phyloP scores from a whole-genome alignment of 2,797 vertebrate genomes.

The Heliangelus exortis region DNA sequence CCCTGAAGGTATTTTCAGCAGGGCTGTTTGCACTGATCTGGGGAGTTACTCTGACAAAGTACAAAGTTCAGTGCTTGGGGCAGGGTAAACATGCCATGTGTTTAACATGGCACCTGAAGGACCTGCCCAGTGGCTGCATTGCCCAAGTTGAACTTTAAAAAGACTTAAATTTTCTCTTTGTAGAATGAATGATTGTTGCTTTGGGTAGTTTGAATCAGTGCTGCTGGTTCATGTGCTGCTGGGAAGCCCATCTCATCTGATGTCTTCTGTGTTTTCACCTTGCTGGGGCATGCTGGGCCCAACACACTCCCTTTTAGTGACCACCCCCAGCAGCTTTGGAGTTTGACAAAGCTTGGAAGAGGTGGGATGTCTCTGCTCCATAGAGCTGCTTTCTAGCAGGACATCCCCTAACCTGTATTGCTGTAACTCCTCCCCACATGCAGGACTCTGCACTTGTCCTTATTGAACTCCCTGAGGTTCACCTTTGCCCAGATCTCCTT shows the following conservation, averaged over 20 bases:
- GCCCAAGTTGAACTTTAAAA: not conserved
- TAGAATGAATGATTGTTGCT: not conserved
- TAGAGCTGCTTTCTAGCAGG: no score
- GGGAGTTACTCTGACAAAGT: not conserved
- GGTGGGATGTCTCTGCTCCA: no score
- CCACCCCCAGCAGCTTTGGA: not conserved
- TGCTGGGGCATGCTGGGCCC: not conserved
- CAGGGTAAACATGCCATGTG: not conserved
- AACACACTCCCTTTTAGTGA: rapidly evolving
- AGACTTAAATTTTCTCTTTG: not conserved
- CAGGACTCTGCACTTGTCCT: no score
- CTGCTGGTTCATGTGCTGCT: not conserved
- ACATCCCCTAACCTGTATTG: no score
- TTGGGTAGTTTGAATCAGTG: not conserved
- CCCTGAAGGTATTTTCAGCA: not conserved
- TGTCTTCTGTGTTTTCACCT: not conserved
- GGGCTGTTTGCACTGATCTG: not conserved
- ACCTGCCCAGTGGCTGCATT: not conserved
- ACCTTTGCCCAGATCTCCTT: no score
- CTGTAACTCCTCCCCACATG: no score
- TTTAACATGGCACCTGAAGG: not conserved
- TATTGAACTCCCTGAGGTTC: no score
- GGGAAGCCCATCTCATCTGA: not conserved
- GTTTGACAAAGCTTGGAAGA: no score
- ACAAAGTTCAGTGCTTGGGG: not conserved